Evolutionary conservation across 2,888 invertebrate genomes (phyloP), one percentile per base, ranked within the genome.

Genomic region (Diabrotica balteata): DNA sequence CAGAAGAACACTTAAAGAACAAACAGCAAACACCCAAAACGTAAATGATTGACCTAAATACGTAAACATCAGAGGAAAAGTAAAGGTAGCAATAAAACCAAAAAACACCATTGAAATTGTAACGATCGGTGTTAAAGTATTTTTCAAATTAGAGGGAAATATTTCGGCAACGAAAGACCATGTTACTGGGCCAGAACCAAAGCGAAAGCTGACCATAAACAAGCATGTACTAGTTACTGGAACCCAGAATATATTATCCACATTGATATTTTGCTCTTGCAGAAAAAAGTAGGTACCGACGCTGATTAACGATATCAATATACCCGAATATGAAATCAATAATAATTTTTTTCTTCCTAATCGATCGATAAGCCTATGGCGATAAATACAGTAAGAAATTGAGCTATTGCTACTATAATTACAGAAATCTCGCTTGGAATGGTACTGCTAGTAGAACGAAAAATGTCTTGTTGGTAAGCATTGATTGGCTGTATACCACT

Each of bases 131-230:
- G 59, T 66, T 11, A 92, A 92, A 32, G 88, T 85, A 0, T 91
- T 89, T 82, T 93, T 93, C 2, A 93, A 90, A 74, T 92, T 90
- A 0, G 90, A 85, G 45, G 95, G 90, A 82, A 95, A 90, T 82
- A 95, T 88, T 82, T 95, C 95, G 0, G 92, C 91, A 86, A 93
- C 88, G 50, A 94, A 89, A 0, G 93, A 91, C 93, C 94, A 94
- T 0, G 93, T 90, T 49, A 94, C 81, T 0, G 93, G 91, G 2
- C 95, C 93, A 61, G 91, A 88, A 2, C 90, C 89, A 84, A 79
- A 4, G 69, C 91, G 91, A 84, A 93, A 94, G 0, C 90, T 88
- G 63, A 90, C 84, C 68, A 93, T 90, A 84, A 90, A 94, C 10
- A 91, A 74, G 1, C 93, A 87, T 49, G 94, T 82, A 0, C 92